phyloP scores from a whole-genome alignment of 2,113 vertebrate species.

The Zosterops hypoxanthus region DNA sequence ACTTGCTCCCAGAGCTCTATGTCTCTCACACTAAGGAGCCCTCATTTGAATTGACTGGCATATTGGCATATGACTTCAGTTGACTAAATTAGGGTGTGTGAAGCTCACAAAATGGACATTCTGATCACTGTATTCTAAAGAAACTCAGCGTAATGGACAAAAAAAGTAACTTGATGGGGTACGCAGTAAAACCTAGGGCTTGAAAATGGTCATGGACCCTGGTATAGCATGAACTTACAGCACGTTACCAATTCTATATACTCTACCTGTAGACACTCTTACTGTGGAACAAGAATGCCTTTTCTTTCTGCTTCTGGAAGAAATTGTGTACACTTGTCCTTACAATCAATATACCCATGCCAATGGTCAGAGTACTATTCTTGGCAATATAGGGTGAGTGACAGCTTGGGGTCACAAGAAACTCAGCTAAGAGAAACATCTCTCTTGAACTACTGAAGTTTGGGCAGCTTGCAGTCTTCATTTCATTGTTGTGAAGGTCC shows the following conservation, averaged over 20 bases:
- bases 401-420: neutral
- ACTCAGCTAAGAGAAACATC: neutral
- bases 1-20: neutral
- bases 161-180: neutral
- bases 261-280: neutral
- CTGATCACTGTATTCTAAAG: neutral
- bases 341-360: neutral
- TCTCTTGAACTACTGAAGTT: neutral
- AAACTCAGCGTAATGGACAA: neutral
- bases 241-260: neutral
- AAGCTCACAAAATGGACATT: neutral
- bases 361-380: neutral
- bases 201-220: neutral
- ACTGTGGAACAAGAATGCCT: neutral
- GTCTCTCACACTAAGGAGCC: neutral
- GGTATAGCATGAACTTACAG: neutral
- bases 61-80: neutral
- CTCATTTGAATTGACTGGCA: neutral
- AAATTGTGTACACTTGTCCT: neutral
- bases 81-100: neutral
- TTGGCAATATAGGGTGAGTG: neutral
- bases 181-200: neutral
- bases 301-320: neutral
- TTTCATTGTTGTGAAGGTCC: neutral
- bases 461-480: rapidly evolving